Evolutionary conservation across 2,888 invertebrate species (phyloP).

Genomic region (Eupithecia dodoneata): DNA sequence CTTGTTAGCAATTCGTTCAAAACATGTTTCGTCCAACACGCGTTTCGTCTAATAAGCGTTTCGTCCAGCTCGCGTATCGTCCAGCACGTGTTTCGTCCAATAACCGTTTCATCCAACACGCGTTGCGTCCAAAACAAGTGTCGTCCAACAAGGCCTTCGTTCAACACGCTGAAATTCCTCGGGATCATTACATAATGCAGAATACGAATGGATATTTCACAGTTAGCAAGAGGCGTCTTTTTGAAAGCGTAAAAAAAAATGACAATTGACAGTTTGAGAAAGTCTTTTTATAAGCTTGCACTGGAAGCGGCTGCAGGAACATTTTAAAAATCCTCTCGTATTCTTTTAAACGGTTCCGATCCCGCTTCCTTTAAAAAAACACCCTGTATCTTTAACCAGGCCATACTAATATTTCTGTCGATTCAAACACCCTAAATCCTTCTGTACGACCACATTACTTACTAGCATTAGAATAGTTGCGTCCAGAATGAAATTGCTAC

Average conservation of each 20-base stretch:
- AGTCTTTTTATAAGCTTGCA: neutral
- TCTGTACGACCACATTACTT: neutral
- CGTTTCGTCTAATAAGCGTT: too few relatives aligned
- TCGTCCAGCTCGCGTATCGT: too few relatives aligned
- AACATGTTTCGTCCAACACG: too few relatives aligned
- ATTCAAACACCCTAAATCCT: neutral
- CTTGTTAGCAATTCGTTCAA: too few relatives aligned
- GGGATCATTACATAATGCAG: neutral
- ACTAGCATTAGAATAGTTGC: constrained; percentile 11
- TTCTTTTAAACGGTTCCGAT: neutral
- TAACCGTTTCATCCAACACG: too few relatives aligned
- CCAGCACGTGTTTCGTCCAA: too few relatives aligned
- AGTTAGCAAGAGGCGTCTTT: neutral
- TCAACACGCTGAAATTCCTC: too few relatives aligned
- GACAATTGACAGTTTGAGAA: too few relatives aligned
- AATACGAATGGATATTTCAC: neutral
- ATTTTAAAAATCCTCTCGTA: neutral
- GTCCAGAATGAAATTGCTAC: constrained; percentile 20
- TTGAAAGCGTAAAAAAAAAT: neutral
- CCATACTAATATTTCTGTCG: neutral
- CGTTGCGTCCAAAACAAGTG: too few relatives aligned
- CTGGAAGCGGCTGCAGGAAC: neutral
- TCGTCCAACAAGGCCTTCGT: too few relatives aligned
- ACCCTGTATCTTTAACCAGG: neutral
- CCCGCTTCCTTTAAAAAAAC: neutral